phyloP scores from a whole-genome alignment of 2,888 invertebrate genomes.

The Sclerodermus sp. region DNA sequence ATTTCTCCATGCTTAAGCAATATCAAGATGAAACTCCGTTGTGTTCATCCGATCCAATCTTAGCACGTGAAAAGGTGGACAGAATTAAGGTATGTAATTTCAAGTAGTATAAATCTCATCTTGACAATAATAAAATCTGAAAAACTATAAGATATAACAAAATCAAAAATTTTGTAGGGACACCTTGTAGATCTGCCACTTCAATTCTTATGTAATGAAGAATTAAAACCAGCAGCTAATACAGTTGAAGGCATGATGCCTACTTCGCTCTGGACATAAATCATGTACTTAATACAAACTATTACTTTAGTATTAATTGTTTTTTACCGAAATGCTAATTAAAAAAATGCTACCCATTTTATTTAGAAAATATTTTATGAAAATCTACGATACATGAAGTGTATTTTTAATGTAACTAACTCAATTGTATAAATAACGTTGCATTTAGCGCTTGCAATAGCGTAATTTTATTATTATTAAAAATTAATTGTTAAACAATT shows the following conservation, averaged over 20 bases:
- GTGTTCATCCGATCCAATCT: constrained; percentile 71
- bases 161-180: constrained; percentile 63
- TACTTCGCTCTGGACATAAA: constrained; percentile 81
- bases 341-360: too few species aligned
- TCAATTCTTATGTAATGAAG: constrained; percentile 85
- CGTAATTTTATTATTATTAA: too few species aligned
- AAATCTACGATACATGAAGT: neutral
- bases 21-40: constrained; percentile 76
- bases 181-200: constrained; percentile 87
- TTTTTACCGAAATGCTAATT: too few species aligned
- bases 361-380: neutral
- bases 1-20: constrained; percentile 75
- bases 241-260: constrained; percentile 93
- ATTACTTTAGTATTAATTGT: neutral
- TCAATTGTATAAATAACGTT: constrained; percentile 2
- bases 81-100: constrained; percentile 66
- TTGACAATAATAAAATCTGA: too few species aligned
- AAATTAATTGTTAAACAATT: too few species aligned
- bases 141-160: constrained; percentile 8
- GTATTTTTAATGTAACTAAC: neutral
- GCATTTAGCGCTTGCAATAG: neutral
- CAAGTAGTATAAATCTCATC: neutral
- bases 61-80: constrained; percentile 73
- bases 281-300: neutral
- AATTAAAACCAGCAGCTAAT: constrained; percentile 77